Evolutionary conservation across 2,113 vertebrate species (phyloP).

Genomic region (Vidua macroura): DNA sequence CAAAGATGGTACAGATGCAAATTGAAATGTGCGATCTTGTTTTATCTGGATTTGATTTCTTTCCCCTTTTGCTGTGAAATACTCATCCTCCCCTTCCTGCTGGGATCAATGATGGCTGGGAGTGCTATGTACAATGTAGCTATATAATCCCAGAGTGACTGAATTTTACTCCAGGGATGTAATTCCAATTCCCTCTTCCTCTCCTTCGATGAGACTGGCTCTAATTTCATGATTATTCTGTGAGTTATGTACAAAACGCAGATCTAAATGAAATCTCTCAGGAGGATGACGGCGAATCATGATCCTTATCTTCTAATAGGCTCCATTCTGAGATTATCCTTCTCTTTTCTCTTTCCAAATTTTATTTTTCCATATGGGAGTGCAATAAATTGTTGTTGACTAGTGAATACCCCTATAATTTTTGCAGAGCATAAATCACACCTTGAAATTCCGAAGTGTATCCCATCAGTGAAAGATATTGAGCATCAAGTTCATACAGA

Average conservation of each 20-base stretch:
- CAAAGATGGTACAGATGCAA: conserved; percentile 59
- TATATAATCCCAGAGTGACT: neutral
- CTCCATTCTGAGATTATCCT: conserved; percentile 19
- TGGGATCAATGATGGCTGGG: conserved; percentile 36
- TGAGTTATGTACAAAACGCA: conserved; percentile 1
- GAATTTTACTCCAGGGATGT: conserved; percentile 25
- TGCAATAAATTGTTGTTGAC: conserved; percentile 52
- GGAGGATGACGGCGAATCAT: neutral
- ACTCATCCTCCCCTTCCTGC: conserved; percentile 41
- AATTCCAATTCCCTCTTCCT: neutral
- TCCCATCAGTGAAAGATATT: neutral
- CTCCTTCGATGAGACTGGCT: neutral
- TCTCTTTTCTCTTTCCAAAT: conserved; percentile 52
- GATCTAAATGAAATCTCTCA: conserved; percentile 2
- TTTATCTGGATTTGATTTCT: conserved; percentile 69
- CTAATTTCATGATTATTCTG: neutral
- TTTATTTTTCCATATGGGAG: conserved; percentile 3
- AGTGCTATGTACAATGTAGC: neutral
- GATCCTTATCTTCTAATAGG: conserved; percentile 33
- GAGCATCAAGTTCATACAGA: neutral
- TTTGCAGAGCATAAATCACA: conserved; percentile 41
- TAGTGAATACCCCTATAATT: neutral
- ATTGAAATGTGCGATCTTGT: conserved; percentile 52
- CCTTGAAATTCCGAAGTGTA: neutral
- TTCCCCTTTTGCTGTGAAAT: conserved; percentile 39